phyloP scores from a whole-genome alignment of 2,113 vertebrate species.

The Hippoglossus stenolepis region DNA sequence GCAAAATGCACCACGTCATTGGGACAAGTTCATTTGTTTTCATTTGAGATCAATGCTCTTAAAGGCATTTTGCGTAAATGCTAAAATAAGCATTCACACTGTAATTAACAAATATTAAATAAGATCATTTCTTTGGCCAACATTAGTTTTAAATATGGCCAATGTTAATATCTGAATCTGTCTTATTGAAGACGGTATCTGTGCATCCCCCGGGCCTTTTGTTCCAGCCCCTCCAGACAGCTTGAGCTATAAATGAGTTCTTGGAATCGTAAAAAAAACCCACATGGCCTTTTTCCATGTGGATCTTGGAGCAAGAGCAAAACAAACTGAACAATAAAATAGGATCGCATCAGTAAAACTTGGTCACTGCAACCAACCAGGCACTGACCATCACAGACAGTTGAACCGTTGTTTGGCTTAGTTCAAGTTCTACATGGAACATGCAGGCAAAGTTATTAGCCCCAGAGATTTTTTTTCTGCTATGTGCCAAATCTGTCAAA shows the following conservation, averaged over 20 bases:
- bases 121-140: too few relatives aligned
- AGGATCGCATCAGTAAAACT: constrained; percentile 48
- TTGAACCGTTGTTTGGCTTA: neutral
- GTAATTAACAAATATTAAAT: too few relatives aligned
- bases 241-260: constrained; percentile 54
- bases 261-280: constrained; percentile 65
- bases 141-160: too few relatives aligned
- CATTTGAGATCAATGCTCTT: too few relatives aligned
- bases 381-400: constrained; percentile 1
- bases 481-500: constrained; percentile 28
- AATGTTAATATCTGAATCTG: neutral
- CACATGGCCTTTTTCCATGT: constrained; percentile 38
- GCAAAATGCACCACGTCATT: neutral
- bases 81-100: too few relatives aligned
- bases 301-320: constrained; percentile 57
- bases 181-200: constrained; percentile 8
- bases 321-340: constrained; percentile 69
- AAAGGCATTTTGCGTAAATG: too few relatives aligned
- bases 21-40: too few relatives aligned
- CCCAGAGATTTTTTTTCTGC: neutral
- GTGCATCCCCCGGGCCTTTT: neutral
- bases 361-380: constrained; percentile 13
- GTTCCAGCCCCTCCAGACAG: constrained; percentile 43
- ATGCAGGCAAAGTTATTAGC: constrained; percentile 3
- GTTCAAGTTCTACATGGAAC: neutral